Evolutionary conservation across 2,888 invertebrate genomes (phyloP).

Genomic region (Frankliniella fusca): DNA sequence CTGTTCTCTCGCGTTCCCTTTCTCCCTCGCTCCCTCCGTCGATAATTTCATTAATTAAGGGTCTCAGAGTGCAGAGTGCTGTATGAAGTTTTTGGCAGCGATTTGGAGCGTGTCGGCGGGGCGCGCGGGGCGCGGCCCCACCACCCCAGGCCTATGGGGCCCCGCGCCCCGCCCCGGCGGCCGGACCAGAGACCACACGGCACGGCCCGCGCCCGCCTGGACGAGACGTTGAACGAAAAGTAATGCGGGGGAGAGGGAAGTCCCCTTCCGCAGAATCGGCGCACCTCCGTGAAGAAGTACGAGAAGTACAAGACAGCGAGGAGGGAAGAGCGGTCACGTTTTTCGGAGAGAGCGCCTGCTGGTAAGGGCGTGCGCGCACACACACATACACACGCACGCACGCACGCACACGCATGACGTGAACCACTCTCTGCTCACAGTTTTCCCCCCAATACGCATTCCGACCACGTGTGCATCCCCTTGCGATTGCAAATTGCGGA

Average conservation of each 20-base stretch:
- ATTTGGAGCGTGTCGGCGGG: conserved; percentile 14
- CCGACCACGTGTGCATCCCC: neutral
- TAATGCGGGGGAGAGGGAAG: neutral
- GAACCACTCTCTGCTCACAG: too few species aligned
- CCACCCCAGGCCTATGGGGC: neutral
- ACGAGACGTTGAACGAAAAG: neutral
- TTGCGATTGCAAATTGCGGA: neutral
- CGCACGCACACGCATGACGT: too few species aligned
- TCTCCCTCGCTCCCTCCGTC: neutral
- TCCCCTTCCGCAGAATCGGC: neutral
- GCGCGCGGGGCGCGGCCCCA: conserved; percentile 41
- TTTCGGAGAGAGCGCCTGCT: neutral
- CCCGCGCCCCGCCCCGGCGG: neutral
- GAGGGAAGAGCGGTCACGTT: neutral
- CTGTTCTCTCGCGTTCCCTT: neutral
- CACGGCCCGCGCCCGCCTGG: neutral
- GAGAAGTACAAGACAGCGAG: neutral
- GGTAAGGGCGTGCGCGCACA: neutral
- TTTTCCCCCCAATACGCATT: neutral
- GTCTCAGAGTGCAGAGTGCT: conserved; percentile 25
- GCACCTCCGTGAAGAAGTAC: neutral
- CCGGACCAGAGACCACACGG: neutral
- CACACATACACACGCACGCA: too few species aligned
- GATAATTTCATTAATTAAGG: conserved; percentile 27
- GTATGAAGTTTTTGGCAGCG: conserved; percentile 26